These are phyloP conservation scores for Anoncus sp. DNA, from an alignment of 2,888 invertebrate genomes.

Conservation along the genomic window DNA sequence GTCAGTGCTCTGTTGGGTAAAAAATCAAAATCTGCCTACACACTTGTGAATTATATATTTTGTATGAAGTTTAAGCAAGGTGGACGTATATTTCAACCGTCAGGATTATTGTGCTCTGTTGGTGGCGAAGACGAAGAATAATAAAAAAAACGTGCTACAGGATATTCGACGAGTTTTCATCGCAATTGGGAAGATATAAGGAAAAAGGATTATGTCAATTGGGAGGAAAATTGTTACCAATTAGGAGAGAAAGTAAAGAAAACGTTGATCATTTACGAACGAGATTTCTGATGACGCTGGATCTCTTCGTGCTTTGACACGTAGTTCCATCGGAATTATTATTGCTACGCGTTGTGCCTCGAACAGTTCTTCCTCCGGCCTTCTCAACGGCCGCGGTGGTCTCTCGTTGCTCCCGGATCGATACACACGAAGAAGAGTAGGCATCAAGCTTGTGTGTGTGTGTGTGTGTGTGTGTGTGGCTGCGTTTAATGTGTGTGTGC, in stretches of 20 bases:
- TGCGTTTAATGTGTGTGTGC: slow-evolving; percentile 2
- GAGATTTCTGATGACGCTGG: not conserved
- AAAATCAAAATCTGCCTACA: not conserved
- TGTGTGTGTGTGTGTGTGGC: slow-evolving; percentile 13
- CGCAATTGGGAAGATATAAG: not conserved
- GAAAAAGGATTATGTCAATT: not conserved
- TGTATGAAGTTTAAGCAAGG: not conserved
- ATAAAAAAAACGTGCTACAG: slow-evolving; percentile 3
- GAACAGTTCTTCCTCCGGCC: slow-evolving; percentile 43
- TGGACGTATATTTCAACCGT: not conserved
- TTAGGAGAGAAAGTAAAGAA: not conserved
- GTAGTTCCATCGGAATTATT: slow-evolving; percentile 34
- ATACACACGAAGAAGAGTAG: slow-evolving; percentile 58
- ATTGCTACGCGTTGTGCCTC: slow-evolving; percentile 39
- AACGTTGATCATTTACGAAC: not conserved
- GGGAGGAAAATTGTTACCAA: not conserved
- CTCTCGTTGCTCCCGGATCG: slow-evolving; percentile 61
- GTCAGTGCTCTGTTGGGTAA: not conserved
- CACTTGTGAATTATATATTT: not conserved
- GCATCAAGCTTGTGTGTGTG: slow-evolving; percentile 11
- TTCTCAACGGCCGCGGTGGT: slow-evolving; percentile 56
- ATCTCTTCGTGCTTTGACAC: slow-evolving; percentile 1
- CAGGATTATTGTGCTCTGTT: slow-evolving; percentile 28
- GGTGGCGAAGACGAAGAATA: not conserved
- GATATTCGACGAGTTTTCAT: not conserved